Evolutionary conservation across 2,888 invertebrate species (phyloP).

Genomic region (Zonitis immaculata): DNA sequence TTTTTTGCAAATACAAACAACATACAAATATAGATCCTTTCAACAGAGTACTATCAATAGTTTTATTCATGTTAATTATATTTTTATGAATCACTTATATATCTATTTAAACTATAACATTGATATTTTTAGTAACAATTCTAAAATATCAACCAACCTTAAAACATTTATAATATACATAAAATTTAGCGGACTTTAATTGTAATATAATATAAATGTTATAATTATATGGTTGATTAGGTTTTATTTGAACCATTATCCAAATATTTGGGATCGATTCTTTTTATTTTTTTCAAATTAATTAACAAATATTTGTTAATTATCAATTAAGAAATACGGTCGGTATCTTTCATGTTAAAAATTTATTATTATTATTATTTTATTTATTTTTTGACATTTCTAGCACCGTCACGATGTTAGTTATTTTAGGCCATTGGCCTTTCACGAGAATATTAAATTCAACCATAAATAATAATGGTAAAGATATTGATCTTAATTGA

Average conservation of each 20-base stretch:
- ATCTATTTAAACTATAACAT: conserved; percentile 6
- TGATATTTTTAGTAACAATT: conserved; percentile 1
- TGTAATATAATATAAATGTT: no score
- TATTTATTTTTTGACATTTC: background rate
- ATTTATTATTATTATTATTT: no score
- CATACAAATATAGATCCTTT: background rate
- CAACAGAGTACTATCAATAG: background rate
- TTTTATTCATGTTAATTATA: conserved; percentile 2
- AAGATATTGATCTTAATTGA: background rate
- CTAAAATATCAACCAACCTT: background rate
- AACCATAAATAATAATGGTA: background rate
- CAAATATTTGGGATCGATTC: no score
- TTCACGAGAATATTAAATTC: conserved; percentile 1
- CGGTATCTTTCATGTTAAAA: background rate
- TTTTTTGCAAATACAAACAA: background rate
- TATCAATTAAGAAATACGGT: background rate
- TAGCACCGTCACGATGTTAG: conserved; percentile 1
- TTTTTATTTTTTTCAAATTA: background rate
- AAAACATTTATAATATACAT: background rate
- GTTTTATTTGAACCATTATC: no score
- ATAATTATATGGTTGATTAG: no score
- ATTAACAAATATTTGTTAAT: background rate
- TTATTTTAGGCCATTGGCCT: conserved; percentile 1
- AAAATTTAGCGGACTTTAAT: background rate
- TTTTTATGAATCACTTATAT: conserved; percentile 8